Percentiles rank a stretch among this genome's conserved stretches.
Evolutionary conservation across 2,888 invertebrate species (phyloP).

Genomic region (Norana najaformis): DNA sequence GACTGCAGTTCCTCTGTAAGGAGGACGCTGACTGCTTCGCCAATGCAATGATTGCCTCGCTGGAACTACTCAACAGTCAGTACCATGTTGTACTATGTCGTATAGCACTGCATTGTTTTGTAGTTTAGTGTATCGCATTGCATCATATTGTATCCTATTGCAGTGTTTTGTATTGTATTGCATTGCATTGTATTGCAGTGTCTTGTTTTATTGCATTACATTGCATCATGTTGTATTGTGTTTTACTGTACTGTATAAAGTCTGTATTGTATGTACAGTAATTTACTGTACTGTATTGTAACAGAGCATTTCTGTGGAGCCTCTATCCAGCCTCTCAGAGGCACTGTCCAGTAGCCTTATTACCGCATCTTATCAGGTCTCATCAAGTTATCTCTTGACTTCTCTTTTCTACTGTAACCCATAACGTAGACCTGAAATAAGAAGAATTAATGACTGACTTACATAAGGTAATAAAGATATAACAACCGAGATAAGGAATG

Average conservation of each 20-base stretch:
- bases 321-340: background rate
- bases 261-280: no score
- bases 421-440: no score
- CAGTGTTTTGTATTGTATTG: background rate
- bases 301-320: background rate
- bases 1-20: slow-evolving; percentile 9
- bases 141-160: background rate
- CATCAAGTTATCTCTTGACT: background rate
- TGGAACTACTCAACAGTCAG: slow-evolving; percentile 22
- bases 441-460: background rate
- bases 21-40: slow-evolving; percentile 29
- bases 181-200: background rate
- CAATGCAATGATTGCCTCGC: background rate
- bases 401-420: no score
- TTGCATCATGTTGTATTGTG: background rate
- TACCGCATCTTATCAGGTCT: background rate
- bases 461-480: background rate
- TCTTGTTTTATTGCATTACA: background rate
- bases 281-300: background rate
- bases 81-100: background rate
- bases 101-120: background rate
- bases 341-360: background rate
- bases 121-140: background rate
- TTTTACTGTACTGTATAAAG: no score
- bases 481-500: background rate